Evolutionary conservation across 2,888 invertebrate species (phyloP).

Genomic region (Drosophila lacicola): DNA sequence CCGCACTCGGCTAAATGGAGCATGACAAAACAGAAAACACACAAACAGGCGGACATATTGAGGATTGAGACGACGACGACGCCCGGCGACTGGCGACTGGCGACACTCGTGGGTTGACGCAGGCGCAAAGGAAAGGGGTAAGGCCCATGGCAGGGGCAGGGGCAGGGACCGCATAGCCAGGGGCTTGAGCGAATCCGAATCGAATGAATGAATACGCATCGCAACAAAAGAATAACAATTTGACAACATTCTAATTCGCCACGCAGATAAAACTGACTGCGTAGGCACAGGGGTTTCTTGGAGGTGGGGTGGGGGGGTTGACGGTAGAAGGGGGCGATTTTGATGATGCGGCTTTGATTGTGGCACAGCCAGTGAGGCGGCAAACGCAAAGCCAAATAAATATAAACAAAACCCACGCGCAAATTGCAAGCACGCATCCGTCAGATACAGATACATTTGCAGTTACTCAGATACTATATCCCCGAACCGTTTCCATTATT

Average conservation of each 20-base stretch:
- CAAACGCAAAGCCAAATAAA: constrained; percentile 82
- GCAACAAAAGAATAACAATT: constrained; percentile 83
- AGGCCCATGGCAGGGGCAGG: constrained; percentile 19
- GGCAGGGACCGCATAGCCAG: constrained; percentile 13
- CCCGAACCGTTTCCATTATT: no score
- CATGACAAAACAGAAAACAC: constrained; percentile 84
- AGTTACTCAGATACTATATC: constrained; percentile 20
- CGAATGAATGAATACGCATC: constrained; percentile 81
- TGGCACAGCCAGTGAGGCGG: constrained; percentile 70
- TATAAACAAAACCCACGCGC: constrained; percentile 68
- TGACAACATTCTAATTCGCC: constrained; percentile 85
- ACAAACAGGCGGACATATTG: constrained; percentile 51
- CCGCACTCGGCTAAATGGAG: constrained; percentile 85
- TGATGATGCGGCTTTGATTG: constrained; percentile 69
- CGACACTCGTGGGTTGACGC: constrained; percentile 52
- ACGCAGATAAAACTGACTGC: constrained; percentile 81
- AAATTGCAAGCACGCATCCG: constrained; percentile 42
- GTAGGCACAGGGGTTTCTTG: constrained; percentile 11
- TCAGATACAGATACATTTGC: constrained; percentile 31
- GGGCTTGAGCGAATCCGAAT: constrained; percentile 66
- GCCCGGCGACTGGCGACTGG: constrained; percentile 12
- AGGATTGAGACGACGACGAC: constrained; percentile 9
- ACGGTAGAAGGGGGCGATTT: constrained; percentile 30
- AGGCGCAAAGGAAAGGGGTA: constrained; percentile 76
- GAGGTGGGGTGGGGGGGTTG: neutral